Percentiles rank a stretch among this genome's conserved stretches.
These are phyloP conservation scores for Frankliniella intonsa DNA, from an alignment of 2,888 invertebrate species.

Conservation along the genomic window DNA sequence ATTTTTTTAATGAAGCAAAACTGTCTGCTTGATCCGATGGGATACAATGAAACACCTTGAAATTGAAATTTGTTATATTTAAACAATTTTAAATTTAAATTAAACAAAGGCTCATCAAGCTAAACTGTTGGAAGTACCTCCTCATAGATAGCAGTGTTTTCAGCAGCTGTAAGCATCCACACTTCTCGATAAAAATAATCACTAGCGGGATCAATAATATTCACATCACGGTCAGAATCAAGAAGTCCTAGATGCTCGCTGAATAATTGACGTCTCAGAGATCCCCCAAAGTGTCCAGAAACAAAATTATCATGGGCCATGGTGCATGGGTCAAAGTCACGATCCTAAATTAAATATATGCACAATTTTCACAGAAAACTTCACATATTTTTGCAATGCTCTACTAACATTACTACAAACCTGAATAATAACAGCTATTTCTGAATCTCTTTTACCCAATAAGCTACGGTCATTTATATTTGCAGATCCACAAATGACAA, in stretches of 20 bases:
- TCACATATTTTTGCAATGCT: conserved; percentile 27
- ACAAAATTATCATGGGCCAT: conserved; percentile 80
- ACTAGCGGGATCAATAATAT: conserved; percentile 73
- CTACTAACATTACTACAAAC: conserved; percentile 46
- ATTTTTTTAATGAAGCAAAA: conserved; percentile 71
- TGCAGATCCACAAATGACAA: conserved; percentile 92
- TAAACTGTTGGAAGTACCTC: conserved; percentile 51
- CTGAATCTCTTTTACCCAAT: conserved; percentile 90
- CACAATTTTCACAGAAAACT: conserved; percentile 30
- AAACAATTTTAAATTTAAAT: neutral
- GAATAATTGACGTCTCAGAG: conserved; percentile 78
- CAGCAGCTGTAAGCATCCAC: conserved; percentile 75
- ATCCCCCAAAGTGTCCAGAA: conserved; percentile 81
- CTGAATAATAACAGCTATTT: conserved; percentile 84
- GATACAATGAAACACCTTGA: conserved; percentile 78
- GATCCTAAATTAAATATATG: conserved; percentile 56
- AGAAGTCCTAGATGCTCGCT: conserved; percentile 83
- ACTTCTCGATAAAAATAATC: conserved; percentile 77
- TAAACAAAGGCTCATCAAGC: too few species aligned
- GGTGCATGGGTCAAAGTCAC: conserved; percentile 69
- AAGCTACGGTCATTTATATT: conserved; percentile 97
- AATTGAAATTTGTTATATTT: neutral
- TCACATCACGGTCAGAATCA: conserved; percentile 45
- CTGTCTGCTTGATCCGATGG: conserved; percentile 78
- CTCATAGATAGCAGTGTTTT: conserved; percentile 86